These are phyloP conservation scores for Echeneis naucrates DNA, from an alignment of 2,797 vertebrate species.

Conservation along the genomic window DNA sequence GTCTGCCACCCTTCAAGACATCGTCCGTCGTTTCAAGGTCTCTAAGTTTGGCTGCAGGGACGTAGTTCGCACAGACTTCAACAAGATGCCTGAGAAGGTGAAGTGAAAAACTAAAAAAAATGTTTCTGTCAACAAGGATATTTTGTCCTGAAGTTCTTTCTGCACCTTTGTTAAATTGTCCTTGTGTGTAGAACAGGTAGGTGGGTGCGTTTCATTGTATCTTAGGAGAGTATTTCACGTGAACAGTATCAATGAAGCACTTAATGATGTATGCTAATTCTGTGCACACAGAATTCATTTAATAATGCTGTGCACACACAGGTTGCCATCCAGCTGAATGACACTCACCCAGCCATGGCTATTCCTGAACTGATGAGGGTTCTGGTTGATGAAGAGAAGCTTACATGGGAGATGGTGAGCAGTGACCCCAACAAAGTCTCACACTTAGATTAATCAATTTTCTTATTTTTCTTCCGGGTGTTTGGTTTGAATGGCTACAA, in stretches of 20 bases:
- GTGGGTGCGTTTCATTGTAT: slow-evolving; percentile 35
- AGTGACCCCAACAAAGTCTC: neutral
- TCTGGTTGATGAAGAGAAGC: slow-evolving; percentile 93
- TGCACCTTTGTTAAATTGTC: slow-evolving; percentile 52
- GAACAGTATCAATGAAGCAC: slow-evolving; percentile 20
- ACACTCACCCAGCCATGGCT: slow-evolving; percentile 96
- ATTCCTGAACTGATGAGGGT: slow-evolving; percentile 98
- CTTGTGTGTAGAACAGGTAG: slow-evolving; percentile 46
- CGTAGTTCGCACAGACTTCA: slow-evolving; percentile 92
- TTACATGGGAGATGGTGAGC: slow-evolving; percentile 91
- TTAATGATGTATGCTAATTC: slow-evolving; percentile 10
- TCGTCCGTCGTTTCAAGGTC: slow-evolving; percentile 96
- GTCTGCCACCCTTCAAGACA: slow-evolving; percentile 97
- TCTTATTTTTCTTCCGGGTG: neutral
- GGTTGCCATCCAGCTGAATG: slow-evolving; percentile 98
- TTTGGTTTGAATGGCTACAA: neutral
- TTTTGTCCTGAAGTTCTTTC: slow-evolving; percentile 46
- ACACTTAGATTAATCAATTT: no score
- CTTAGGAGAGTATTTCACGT: slow-evolving; percentile 40
- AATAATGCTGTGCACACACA: slow-evolving; percentile 64
- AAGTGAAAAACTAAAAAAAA: slow-evolving; percentile 59
- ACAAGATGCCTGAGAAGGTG: slow-evolving; percentile 94
- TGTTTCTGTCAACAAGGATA: slow-evolving; percentile 62
- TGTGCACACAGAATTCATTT: slow-evolving; percentile 33
- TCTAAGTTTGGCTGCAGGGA: slow-evolving; percentile 97